A percentile compares a stretch with the other conserved stretches of the same genome.
phyloP scores from a whole-genome alignment of 2,113 vertebrate species.

The Cyphomyrus discorhynchus region DNA sequence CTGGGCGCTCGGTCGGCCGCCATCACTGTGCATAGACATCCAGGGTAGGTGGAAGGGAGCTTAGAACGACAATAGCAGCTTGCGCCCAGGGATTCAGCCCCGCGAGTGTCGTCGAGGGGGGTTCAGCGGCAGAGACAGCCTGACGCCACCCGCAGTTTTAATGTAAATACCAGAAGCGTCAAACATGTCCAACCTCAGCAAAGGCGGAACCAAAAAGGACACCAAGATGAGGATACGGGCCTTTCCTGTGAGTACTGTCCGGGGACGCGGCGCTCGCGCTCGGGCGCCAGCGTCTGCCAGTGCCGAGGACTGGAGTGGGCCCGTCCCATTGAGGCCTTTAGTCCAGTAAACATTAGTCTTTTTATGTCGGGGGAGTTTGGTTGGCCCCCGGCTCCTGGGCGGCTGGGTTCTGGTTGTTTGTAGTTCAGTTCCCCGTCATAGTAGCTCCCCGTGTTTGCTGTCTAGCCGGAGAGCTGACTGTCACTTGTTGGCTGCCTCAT shows the following conservation, averaged over 20 bases:
- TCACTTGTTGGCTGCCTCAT: constrained; percentile 12
- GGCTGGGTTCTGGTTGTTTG: not conserved
- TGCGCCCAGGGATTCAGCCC: constrained; percentile 39
- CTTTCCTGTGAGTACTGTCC: constrained; percentile 83
- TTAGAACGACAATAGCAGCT: constrained; percentile 47
- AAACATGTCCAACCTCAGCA: constrained; percentile 94
- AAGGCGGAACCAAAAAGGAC: constrained; percentile 95
- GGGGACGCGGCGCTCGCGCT: constrained; percentile 33
- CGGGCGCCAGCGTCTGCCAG: constrained; percentile 39
- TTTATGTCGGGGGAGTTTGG: not conserved
- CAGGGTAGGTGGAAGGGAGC: constrained; percentile 43
- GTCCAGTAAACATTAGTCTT: constrained; percentile 7
- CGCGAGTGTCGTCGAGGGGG: constrained; percentile 48
- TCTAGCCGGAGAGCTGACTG: constrained; percentile 27
- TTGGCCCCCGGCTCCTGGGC: constrained; percentile 19
- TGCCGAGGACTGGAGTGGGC: constrained; percentile 42
- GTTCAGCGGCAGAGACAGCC: constrained; percentile 36
- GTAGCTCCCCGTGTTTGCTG: constrained; percentile 20
- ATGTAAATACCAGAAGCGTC: constrained; percentile 62
- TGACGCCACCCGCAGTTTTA: constrained; percentile 47
- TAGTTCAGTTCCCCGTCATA: not conserved
- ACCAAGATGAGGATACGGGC: constrained; percentile 98
- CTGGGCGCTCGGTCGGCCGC: constrained; percentile 36
- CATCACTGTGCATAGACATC: constrained; percentile 54
- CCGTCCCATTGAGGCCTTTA: constrained; percentile 1